phyloP scores from a whole-genome alignment of 2,797 vertebrate species.

The Acomys russatus region DNA sequence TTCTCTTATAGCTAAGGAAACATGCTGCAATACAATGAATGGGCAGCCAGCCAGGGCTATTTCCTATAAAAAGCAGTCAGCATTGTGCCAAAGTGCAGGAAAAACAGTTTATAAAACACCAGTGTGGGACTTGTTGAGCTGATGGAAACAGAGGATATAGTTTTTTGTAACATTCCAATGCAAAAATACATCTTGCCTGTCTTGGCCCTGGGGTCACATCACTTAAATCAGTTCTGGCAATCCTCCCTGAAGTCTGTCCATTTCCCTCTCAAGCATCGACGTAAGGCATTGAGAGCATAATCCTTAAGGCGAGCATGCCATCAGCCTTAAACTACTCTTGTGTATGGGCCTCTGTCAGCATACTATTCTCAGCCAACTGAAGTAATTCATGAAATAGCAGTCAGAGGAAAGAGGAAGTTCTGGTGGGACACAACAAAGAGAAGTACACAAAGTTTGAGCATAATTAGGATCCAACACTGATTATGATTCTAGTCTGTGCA shows the following conservation, averaged over 20 bases:
- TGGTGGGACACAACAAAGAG: constrained; percentile 49
- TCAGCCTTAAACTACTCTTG: constrained; percentile 74
- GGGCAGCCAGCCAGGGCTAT: constrained; percentile 61
- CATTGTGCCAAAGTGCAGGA: constrained; percentile 68
- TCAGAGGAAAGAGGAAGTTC: constrained; percentile 77
- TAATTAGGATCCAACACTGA: not conserved
- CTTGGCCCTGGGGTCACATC: not conserved
- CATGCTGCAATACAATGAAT: constrained; percentile 69
- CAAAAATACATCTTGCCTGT: constrained; percentile 81
- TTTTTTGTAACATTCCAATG: constrained; percentile 73
- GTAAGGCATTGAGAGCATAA: constrained; percentile 70
- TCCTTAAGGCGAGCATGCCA: constrained; percentile 58
- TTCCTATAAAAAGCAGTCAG: constrained; percentile 78
- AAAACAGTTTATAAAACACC: constrained; percentile 68
- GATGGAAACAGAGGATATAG: constrained; percentile 79
- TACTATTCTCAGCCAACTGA: constrained; percentile 73
- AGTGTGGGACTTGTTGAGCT: constrained; percentile 64
- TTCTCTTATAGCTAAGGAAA: constrained; percentile 62
- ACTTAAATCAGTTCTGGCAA: constrained; percentile 80
- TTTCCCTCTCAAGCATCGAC: constrained; percentile 74
- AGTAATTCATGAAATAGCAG: constrained; percentile 62
- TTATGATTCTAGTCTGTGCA: not conserved
- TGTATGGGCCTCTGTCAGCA: constrained; percentile 67
- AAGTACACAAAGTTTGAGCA: not conserved
- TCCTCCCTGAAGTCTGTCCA: constrained; percentile 41